phyloP scores from a whole-genome alignment of 2,797 vertebrate species.

The Chaetodon trifasciatus region DNA sequence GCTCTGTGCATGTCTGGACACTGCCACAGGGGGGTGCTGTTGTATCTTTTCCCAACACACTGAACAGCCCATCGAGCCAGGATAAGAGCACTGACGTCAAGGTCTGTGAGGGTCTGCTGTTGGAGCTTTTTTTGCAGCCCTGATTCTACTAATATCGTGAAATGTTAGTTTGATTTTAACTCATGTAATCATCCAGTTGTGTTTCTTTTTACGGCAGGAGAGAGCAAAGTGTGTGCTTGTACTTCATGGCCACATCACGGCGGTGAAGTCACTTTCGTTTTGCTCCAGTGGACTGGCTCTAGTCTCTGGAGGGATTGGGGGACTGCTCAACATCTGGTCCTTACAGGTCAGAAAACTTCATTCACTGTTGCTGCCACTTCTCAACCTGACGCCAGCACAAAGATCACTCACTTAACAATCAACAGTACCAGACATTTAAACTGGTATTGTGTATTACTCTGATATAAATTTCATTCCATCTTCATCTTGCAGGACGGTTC shows the following conservation, averaged over 20 bases:
- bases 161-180: not conserved
- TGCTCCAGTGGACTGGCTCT: conserved; percentile 85
- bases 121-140: not conserved
- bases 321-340: conserved; percentile 90
- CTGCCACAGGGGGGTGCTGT: conserved; percentile 84
- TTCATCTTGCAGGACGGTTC: conserved; percentile 84
- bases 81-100: conserved; percentile 77
- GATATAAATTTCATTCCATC: not conserved
- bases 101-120: conserved; percentile 69
- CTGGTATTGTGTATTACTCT: not conserved
- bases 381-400: conserved; percentile 7
- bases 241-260: conserved; percentile 88
- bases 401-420: not conserved
- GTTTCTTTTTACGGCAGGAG: conserved; percentile 68
- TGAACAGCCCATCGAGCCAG: conserved; percentile 72
- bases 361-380: not conserved
- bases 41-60: conserved; percentile 80
- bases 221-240: conserved; percentile 84
- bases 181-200: conserved; percentile 4
- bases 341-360: conserved; percentile 79
- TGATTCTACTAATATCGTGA: not conserved
- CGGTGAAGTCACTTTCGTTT: conserved; percentile 87
- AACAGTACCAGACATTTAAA: not conserved
- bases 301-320: conserved; percentile 87
- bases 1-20: conserved; percentile 87